These are phyloP conservation scores for Microcebus tavaratra DNA, from an alignment of 2,113 vertebrate species.

Conservation along the genomic window DNA sequence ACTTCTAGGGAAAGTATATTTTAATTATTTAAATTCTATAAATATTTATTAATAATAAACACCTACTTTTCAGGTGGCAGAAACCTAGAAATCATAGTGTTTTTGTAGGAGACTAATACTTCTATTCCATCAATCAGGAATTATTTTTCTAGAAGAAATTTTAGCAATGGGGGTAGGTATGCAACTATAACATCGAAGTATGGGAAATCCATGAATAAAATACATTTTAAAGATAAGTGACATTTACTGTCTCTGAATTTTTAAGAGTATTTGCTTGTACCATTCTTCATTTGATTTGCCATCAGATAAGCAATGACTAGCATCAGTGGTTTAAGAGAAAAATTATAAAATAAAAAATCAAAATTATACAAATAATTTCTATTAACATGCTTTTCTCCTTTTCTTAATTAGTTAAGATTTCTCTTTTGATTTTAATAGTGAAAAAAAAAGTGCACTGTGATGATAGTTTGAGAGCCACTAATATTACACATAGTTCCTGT, in stretches of 20 bases:
- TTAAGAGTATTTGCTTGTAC: not conserved
- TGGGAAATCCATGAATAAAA: not conserved
- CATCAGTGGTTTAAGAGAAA: not conserved
- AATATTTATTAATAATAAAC: not conserved
- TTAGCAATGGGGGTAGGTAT: not conserved
- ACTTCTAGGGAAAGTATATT: not conserved
- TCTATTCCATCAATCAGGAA: not conserved
- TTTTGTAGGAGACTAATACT: not conserved
- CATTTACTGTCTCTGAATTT: not conserved
- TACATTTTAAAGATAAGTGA: not conserved
- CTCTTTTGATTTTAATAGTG: not conserved
- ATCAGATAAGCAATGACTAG: not conserved
- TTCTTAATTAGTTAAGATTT: not conserved
- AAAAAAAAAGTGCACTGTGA: not conserved
- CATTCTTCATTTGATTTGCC: not conserved
- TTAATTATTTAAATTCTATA: not conserved
- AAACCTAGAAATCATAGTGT: not conserved
- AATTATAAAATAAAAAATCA: not conserved
- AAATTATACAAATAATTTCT: not conserved
- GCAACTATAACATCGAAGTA: not conserved
- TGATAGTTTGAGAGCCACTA: not conserved
- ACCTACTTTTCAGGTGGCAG: not conserved
- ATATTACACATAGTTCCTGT: not conserved
- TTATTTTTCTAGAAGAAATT: conserved; percentile 16
- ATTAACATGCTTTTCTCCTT: not conserved